Percentiles rank a stretch among this genome's conserved stretches.
Conservation (phyloP, 2,113 vertebrate genomes). For the Felis chaus region DNA sequence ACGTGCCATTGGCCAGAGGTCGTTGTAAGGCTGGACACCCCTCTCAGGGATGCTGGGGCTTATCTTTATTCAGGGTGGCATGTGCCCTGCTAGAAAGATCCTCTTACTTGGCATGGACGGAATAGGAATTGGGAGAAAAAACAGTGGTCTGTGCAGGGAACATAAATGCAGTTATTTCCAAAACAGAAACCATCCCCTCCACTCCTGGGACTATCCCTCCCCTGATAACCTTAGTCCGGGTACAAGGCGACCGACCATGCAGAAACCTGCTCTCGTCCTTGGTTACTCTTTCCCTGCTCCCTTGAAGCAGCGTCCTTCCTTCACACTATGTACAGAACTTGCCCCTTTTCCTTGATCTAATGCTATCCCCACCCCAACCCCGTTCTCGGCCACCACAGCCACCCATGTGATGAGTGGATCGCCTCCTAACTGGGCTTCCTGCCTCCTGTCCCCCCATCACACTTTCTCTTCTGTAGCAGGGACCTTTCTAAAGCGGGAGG, state of each 20-base stretch:
- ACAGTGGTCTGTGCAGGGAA: background rate
- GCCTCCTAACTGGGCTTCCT: background rate
- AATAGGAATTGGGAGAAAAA: background rate
- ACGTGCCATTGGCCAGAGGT: rapidly evolving
- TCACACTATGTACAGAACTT: too few species aligned
- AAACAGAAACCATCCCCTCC: background rate
- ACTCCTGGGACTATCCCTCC: rapidly evolving
- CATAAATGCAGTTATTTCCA: background rate
- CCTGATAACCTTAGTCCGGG: rapidly evolving
- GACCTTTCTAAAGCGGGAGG: background rate
- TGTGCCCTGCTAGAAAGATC: background rate
- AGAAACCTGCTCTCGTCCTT: background rate
- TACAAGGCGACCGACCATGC: too few species aligned
- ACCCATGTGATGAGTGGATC: background rate
- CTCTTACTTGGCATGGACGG: background rate
- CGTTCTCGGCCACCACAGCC: rapidly evolving
- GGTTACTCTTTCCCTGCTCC: background rate
- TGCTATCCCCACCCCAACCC: background rate
- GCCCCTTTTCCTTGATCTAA: too few species aligned
- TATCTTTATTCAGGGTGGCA: background rate
- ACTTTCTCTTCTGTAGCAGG: background rate
- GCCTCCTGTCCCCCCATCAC: rapidly evolving
- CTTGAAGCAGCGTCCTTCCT: background rate
- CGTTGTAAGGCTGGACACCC: rapidly evolving
- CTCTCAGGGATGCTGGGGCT: background rate